Conservation (phyloP, 2,113 vertebrate species). For the Callipepla californica region DNA sequence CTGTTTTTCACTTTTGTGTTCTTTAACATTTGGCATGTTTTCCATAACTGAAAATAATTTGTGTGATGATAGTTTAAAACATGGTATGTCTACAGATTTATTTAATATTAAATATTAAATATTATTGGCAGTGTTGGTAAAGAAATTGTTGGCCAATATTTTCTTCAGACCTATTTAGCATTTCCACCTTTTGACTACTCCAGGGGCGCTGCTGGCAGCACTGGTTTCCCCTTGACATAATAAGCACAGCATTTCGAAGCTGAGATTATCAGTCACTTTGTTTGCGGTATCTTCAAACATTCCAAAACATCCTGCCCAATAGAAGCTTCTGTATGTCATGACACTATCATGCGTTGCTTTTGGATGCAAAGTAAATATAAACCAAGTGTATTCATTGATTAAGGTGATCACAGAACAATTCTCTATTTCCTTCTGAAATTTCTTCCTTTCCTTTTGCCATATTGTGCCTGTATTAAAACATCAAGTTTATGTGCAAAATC, state of each 20-base stretch:
- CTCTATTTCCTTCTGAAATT: not conserved
- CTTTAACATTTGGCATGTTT: not conserved
- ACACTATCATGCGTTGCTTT: not conserved
- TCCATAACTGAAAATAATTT: not conserved
- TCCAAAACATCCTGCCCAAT: not conserved
- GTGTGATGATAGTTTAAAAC: not conserved
- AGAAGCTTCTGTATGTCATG: not conserved
- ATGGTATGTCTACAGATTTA: not conserved
- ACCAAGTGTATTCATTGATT: not conserved
- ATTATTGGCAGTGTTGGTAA: not conserved
- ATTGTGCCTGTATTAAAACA: not conserved
- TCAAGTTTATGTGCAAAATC: conserved; percentile 16
- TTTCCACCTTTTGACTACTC: not conserved
- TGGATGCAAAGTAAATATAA: not conserved
- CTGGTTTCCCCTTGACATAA: not conserved
- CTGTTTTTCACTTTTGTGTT: not conserved
- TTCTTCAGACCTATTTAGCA: not conserved
- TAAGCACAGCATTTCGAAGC: not conserved
- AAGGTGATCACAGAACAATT: not conserved
- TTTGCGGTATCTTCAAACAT: not conserved
- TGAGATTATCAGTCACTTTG: not conserved
- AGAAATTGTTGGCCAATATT: fast-evolving
- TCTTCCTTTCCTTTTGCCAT: not conserved
- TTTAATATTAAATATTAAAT: not conserved
- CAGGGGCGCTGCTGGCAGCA: not conserved